Evolutionary conservation across 2,113 vertebrate genomes (phyloP), one percentile per base, ranked within the genome.

Genomic region (Bubo scandiacus): DNA sequence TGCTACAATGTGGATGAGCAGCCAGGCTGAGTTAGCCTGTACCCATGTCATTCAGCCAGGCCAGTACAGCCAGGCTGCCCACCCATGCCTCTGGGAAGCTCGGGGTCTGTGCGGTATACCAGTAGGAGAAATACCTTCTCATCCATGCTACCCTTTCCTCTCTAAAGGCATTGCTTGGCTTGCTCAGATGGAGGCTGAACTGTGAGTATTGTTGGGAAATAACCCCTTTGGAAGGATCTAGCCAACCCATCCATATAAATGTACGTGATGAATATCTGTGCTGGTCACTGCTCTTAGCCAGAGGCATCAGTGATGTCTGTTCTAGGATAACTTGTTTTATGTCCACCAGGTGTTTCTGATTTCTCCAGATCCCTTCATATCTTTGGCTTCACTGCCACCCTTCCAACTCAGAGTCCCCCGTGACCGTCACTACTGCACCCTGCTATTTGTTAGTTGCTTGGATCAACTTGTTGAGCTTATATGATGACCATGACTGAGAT

Each of bases 21-120:
- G 36, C 42, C 25, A 47, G 62, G 34, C 47, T 12, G 21, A 42
- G 15, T 27, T 23, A 45, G 65, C 25, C 63, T 0, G 0, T n/a
- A 8, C 22, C 8, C 3, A 2, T 62, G 62, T 2, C 59, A 47
- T 26, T 57, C 36, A 23, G 70, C 38, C 54, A 85, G 43, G 10
- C 58, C 43, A 61, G 65, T 21, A 29, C 32, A 43, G 13, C 15
- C 55, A 65, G 51, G 23, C 88, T 92, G 62, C 47, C 38, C 22
- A 30, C 15, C 32, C 4, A 1, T 3, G 8, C 15, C 21, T 23
- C 73, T 40, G 78, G 52, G 27, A 52, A 47, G 32, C 40, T 61
- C 51, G 0, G 61, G 12, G 15, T 10, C 34, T 4, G 7, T 36
- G 40, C 10, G 17, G 40, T 15, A 18, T 47, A 30, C 5, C 12